Conservation (phyloP, 2,113 vertebrate species). For the Gavialis gangeticus region DNA sequence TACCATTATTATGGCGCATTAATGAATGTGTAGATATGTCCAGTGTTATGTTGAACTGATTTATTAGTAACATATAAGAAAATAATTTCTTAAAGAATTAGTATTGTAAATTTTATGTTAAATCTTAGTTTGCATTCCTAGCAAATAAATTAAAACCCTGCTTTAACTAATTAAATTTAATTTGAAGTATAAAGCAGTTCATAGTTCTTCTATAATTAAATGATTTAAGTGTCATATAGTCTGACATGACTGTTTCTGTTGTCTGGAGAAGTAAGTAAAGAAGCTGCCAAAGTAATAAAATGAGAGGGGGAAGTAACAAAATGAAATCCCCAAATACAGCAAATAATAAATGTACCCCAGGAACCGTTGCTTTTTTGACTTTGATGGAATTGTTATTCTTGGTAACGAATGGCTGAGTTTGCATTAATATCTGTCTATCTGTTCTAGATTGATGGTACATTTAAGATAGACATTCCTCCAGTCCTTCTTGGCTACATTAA, state of each 20-base stretch:
- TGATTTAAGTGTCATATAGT: background rate
- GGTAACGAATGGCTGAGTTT: background rate
- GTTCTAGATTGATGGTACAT: conserved; percentile 93
- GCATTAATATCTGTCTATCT: background rate
- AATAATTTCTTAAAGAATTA: background rate
- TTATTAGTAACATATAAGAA: too few relatives aligned
- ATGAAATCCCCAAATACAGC: too few relatives aligned
- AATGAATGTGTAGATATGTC: too few relatives aligned
- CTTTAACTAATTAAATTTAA: background rate
- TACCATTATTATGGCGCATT: too few relatives aligned
- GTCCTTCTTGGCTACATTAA: conserved; percentile 96
- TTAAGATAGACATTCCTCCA: conserved; percentile 90
- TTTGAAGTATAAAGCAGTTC: background rate
- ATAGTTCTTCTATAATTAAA: background rate
- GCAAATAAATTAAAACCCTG: background rate
- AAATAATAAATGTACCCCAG: background rate
- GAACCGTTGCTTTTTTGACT: background rate
- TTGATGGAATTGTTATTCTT: background rate
- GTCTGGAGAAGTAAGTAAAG: background rate
- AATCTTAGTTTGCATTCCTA: background rate
- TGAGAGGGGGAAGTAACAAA: background rate
- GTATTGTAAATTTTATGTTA: background rate
- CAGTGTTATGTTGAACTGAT: too few relatives aligned
- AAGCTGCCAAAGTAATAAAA: background rate
- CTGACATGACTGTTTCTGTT: background rate